Base-by-base conservation (phyloP, 2,113 vertebrate genomes). In the Thamnophis sirtalis region DNA sequence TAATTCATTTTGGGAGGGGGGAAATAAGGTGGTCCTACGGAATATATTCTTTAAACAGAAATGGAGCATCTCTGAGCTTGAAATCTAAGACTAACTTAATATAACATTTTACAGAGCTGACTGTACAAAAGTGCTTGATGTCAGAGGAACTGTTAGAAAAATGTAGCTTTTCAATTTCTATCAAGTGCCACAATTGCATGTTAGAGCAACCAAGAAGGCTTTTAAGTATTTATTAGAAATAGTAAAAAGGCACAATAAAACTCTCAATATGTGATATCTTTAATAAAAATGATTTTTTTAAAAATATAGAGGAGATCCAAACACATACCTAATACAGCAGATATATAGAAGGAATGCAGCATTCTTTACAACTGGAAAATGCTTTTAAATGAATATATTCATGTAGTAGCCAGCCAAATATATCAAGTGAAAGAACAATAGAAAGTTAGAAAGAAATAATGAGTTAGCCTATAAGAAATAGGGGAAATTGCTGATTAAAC, bases 151-250 rank as follows among this genome's bases (percentile, higher is more conserved):
- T 63, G 38, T 93, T 89, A 19, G 68, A 95, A 96, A 94, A 90
- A 0, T 0, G 53, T 80, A 86, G 9, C 94, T 95, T 56, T 85
- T 95, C 91, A 85, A 92, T 96, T 96, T 96, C 92, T 91, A 94
- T 94, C 93, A 94, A 92, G 91, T 94, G 96, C 94, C 95, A 96
- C 93, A 96, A 93, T 93, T 94, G 93, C 92, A 92, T 91, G 48
- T 95, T 95, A 87, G 93, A 93, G 85, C 63, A 92, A 91, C 93
- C 94, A 96, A 56, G 73, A 92, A 95, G 91, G 86, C 94, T 96
- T 96, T 96, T 94, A 95, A 93, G 95, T 87, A 93, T 96, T 95
- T 96, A 96, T 96, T 95, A 94, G 92, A 95, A 96, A 90, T 90
- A 91, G 91, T 96, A 96, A 96, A 96, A 51, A 86, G 94, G 92